Evolutionary conservation across 2,888 invertebrate species (phyloP), one percentile per base, ranked within the genome.

Genomic region (Aricia artaxerxes): DNA sequence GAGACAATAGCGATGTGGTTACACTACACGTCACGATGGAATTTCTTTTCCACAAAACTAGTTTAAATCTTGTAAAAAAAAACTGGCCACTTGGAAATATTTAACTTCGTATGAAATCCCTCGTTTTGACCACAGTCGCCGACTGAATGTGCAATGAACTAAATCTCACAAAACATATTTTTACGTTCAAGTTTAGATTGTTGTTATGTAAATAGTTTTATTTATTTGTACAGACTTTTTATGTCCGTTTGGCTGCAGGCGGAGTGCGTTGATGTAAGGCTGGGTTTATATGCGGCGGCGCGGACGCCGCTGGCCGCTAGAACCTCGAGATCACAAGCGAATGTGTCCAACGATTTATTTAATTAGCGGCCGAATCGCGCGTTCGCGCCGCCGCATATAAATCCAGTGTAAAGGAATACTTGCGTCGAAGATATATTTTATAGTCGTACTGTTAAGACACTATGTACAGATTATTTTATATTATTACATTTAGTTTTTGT

Each of bases 161-260:
- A 35, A 57, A 76, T 76, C 35, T 76, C 57, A 76, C 35, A 76
- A 76, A 53, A 76, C 53, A 9, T 40, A 73, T 73, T 73, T 49
- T 73, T 76, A 57, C 24, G 57, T 53, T 76, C 76, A 53, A 49
- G 76, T 76, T 76, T 13, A 76, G 76, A 76, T 57, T 49, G 75
- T 53, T 75, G 44, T 76, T 53, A 57, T 76, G 76, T 76, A 76
- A 35, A 76, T 76, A 76, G 31, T 76, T 57, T 76, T 76, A 76
- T 76, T 76, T 76, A 76, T 76, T 76, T 76, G 76, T 76, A 76
- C 35, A 76, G 53, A 53, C 53, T 57, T 76, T 35, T 35, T 72
- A 72, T 31, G 35, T 31, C 72, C 11, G 11, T 72, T 13, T 13
- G 72, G 38, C 72, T 38, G 38, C 61, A 61, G 61, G 61, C 61